Base-by-base conservation (phyloP, 2,888 invertebrate genomes). In the Dendrolimus houi region DNA sequence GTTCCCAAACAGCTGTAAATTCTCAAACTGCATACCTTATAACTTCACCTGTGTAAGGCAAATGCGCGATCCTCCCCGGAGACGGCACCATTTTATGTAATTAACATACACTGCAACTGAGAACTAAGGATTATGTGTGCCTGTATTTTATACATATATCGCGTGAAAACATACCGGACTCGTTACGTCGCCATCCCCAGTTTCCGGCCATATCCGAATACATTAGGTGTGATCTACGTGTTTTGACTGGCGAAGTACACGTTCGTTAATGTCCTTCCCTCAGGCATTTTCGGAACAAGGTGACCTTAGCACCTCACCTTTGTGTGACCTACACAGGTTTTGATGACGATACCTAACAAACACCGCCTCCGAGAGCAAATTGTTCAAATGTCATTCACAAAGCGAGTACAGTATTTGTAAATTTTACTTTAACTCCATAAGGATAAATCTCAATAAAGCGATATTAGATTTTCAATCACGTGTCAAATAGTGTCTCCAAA, bases 61-160 rank as follows among this genome's bases (percentile, higher is more conserved):
- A 68, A 66, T 64, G 63, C 66, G 69, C 70, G 62, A 66, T 76
- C 68, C 74, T 79, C 81, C 72, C 77, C 56, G 60, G 79, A 72
- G 85, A 80, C 82, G 81, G 83, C 79, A 83, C 80, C 77, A 77
- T 84, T 82, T 83, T 78, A 81, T 78, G 79, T 83, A 85, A 86
- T 86, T 87, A 85, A 77, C 82, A 78, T 74, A 63, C 66, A 62
- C 68, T 66, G 71, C 68, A 70, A 67, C 67, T 64, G 63, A 61
- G 60, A 64, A 47, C 47, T 47, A 9, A 6, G 12, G 9, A 47
- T 47, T 47, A 8, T 47, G 9, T 47, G 12, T 12, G 47, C 12
- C 2, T 10, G 47, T 47, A 47, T 47, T 47, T 47, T 55, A 52
- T 52, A 52, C 40, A 52, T 9, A 52, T 17, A 52, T 41, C 54